Evolutionary conservation across 2,797 vertebrate genomes (phyloP).

Genomic region (Eleutherodactylus coqui): DNA sequence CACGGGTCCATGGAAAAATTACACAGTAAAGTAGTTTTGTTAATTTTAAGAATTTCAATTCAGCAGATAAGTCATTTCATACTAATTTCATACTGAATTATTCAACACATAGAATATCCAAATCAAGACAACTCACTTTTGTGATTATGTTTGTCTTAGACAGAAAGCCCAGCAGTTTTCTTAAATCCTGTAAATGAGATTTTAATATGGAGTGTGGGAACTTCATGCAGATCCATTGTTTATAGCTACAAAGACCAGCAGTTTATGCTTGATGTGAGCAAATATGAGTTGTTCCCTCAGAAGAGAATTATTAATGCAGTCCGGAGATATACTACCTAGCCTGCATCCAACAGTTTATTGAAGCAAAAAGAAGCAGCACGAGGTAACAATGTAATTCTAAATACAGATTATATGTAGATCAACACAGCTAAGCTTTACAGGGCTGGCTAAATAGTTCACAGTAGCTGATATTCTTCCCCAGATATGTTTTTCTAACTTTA

Average conservation of each 20-base stretch:
- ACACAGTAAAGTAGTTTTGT: constrained; percentile 77
- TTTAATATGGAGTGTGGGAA: constrained; percentile 60
- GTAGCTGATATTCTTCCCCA: constrained; percentile 7
- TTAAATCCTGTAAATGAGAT: constrained; percentile 66
- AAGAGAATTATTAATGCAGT: constrained; percentile 56
- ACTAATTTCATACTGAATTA: neutral
- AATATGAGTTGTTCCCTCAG: constrained; percentile 66
- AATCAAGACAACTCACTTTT: constrained; percentile 74
- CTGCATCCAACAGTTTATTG: constrained; percentile 48
- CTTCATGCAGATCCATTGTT: constrained; percentile 64
- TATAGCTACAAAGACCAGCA: constrained; percentile 61
- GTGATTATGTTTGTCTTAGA: constrained; percentile 72
- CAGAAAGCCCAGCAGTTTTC: constrained; percentile 67
- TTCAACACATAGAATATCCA: constrained; percentile 57
- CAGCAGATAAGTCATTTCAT: constrained; percentile 73
- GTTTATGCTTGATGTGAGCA: constrained; percentile 66
- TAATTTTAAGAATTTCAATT: constrained; percentile 76
- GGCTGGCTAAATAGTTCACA: constrained; percentile 35
- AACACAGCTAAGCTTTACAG: constrained; percentile 28
- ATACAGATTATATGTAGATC: constrained; percentile 45
- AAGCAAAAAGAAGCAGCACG: constrained; percentile 51
- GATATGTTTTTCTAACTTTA: constrained; percentile 40
- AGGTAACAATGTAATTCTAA: constrained; percentile 34
- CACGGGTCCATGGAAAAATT: constrained; percentile 86
- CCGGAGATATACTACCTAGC: constrained; percentile 47